A percentile compares a stretch with the other conserved stretches of the same genome.
Conservation (phyloP, 2,797 vertebrate species). For the Leptoclinus maculatus region DNA sequence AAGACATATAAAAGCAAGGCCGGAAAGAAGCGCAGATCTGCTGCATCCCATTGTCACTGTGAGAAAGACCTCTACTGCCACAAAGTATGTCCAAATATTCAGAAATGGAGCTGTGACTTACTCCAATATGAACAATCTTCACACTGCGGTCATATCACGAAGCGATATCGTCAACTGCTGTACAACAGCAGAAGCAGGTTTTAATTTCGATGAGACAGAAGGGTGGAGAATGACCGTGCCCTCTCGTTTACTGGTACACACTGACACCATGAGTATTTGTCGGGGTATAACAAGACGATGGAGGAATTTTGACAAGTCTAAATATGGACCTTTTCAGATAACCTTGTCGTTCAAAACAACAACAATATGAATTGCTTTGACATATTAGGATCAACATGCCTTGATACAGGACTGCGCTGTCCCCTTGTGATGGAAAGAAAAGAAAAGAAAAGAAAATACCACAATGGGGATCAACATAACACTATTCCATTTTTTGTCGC, state of each 20-base stretch:
- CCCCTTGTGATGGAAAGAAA: background rate
- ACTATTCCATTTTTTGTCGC: background rate
- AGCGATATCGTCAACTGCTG: background rate
- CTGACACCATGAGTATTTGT: constrained; percentile 55
- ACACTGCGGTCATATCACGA: background rate
- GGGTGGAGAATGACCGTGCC: constrained; percentile 1
- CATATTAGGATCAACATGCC: background rate
- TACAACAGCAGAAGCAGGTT: background rate
- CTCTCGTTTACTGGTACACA: constrained; percentile 29
- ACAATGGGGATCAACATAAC: background rate
- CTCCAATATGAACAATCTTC: background rate
- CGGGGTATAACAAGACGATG: background rate
- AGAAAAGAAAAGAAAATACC: background rate
- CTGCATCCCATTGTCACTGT: constrained; percentile 39
- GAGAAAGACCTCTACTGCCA: background rate
- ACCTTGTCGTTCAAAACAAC: background rate
- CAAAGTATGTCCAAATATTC: background rate
- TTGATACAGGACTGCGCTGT: background rate
- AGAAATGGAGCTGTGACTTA: background rate
- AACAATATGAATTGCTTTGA: background rate
- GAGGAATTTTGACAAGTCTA: no score
- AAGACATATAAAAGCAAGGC: constrained; percentile 30
- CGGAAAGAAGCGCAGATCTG: background rate
- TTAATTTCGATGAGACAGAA: constrained; percentile 1
- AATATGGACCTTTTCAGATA: background rate